Conservation (phyloP, 2,797 vertebrate genomes). For the Takifugu ocellatus region DNA sequence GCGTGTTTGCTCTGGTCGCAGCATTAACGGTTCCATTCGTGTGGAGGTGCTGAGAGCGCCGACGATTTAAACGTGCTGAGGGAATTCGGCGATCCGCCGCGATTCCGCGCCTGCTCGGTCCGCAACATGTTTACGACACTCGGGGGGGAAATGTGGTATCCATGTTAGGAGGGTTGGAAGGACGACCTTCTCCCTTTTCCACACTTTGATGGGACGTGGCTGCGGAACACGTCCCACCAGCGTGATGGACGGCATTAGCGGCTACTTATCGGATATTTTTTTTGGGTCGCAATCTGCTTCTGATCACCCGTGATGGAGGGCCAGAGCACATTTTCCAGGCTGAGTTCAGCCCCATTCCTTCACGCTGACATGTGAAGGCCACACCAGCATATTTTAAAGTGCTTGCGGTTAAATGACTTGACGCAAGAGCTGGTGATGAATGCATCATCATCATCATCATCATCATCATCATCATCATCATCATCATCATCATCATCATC, state of each 20-base stretch:
- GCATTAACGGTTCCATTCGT: slow-evolving; percentile 67
- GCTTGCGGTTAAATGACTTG: slow-evolving; percentile 22
- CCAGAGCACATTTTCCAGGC: slow-evolving; percentile 23
- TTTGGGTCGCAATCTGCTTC: slow-evolving; percentile 35
- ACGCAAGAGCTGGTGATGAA: slow-evolving; percentile 6
- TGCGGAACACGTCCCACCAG: slow-evolving; percentile 53
- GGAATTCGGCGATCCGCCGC: slow-evolving; percentile 64
- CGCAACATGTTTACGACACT: slow-evolving; percentile 65
- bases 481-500: too few species aligned
- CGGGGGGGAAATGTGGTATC: slow-evolving; percentile 63
- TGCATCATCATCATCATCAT: background rate
- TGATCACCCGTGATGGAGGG: slow-evolving; percentile 31
- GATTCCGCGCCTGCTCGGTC: slow-evolving; percentile 48
- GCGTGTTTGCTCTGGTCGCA: slow-evolving; percentile 49
- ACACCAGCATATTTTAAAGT: slow-evolving; percentile 24
- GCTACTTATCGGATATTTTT: slow-evolving; percentile 50
- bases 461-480: too few species aligned
- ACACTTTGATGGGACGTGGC: slow-evolving; percentile 57
- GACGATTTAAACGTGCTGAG: slow-evolving; percentile 65
- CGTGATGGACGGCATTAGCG: slow-evolving; percentile 61
- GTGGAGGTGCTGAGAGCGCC: slow-evolving; percentile 67
- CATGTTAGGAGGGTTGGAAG: slow-evolving; percentile 54
- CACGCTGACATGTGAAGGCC: slow-evolving; percentile 10
- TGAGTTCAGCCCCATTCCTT: slow-evolving; percentile 8
- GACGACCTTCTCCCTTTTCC: slow-evolving; percentile 49